Conservation (phyloP, 1,140 invertebrate species). For the Onthophagus taurus region DNA sequence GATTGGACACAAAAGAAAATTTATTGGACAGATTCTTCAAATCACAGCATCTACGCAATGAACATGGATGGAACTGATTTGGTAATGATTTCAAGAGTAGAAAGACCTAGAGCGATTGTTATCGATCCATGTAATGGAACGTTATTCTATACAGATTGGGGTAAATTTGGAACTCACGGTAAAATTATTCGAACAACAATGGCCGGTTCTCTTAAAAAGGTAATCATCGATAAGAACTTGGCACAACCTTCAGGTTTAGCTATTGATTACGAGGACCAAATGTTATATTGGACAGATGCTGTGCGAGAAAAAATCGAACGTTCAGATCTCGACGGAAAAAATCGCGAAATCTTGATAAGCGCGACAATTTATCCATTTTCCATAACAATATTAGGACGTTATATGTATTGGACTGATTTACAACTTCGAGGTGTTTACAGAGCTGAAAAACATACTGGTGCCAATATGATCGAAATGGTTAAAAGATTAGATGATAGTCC, state of each 20-base stretch:
- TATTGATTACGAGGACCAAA: constrained; percentile 91
- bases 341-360: constrained; percentile 65
- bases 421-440: constrained; percentile 89
- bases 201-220: constrained; percentile 87
- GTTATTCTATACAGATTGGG: constrained; percentile 90
- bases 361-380: constrained; percentile 95
- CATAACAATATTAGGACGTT: constrained; percentile 82
- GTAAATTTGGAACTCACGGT: constrained; percentile 80
- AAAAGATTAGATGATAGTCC: constrained; percentile 84
- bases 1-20: constrained; percentile 96
- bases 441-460: constrained; percentile 94
- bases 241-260: constrained; percentile 93
- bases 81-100: constrained; percentile 87
- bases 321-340: constrained; percentile 76
- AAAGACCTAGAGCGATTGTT: constrained; percentile 88
- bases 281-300: constrained; percentile 97
- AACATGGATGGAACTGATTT: constrained; percentile 81
- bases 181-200: constrained; percentile 94
- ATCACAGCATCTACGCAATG: constrained; percentile 92
- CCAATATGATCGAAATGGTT: constrained; percentile 88
- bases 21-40: constrained; percentile 94
- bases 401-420: constrained; percentile 97
- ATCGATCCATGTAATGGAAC: constrained; percentile 94
- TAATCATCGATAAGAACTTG: constrained; percentile 82
- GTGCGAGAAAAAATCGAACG: constrained; percentile 95